Evolutionary conservation across 2,113 vertebrate genomes (phyloP).

Genomic region (Vulpes lagopus): DNA sequence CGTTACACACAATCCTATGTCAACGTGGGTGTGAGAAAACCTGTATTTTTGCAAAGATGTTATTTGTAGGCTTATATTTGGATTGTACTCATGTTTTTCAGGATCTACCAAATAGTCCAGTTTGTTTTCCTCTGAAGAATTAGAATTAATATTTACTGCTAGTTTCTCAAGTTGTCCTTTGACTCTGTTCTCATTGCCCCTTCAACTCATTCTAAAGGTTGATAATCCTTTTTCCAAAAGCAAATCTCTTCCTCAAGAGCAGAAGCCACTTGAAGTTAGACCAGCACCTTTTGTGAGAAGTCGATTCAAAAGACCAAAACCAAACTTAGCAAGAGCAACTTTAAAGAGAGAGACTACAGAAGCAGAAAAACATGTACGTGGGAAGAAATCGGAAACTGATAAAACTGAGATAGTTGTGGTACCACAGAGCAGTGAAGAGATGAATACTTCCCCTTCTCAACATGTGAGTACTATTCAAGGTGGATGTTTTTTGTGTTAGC

Average conservation of each 20-base stretch:
- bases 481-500: not conserved
- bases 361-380: slow-evolving; percentile 61
- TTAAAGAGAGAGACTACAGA: slow-evolving; percentile 79
- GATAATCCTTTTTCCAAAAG: slow-evolving; percentile 80
- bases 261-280: slow-evolving; percentile 81
- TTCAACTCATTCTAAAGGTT: slow-evolving; percentile 68
- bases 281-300: slow-evolving; percentile 83
- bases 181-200: not conserved
- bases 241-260: slow-evolving; percentile 70
- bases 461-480: slow-evolving; percentile 65
- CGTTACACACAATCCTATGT: not conserved
- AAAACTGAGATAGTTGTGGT: not conserved
- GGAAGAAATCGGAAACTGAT: slow-evolving; percentile 63
- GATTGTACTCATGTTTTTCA: slow-evolving; percentile 26
- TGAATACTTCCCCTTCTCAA: not conserved
- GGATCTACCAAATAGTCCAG: not conserved
- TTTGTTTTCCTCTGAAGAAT: slow-evolving; percentile 45
- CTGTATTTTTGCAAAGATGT: not conserved
- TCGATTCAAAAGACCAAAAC: slow-evolving; percentile 85
- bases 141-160: not conserved
- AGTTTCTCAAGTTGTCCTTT: not conserved
- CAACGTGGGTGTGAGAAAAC: not conserved
- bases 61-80: not conserved
- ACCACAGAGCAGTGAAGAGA: slow-evolving; percentile 38
- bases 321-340: slow-evolving; percentile 84